Base-by-base conservation (phyloP, 37 sponge, comb jelly and placozoan genomes). In the Ephydatia muelleri region DNA sequence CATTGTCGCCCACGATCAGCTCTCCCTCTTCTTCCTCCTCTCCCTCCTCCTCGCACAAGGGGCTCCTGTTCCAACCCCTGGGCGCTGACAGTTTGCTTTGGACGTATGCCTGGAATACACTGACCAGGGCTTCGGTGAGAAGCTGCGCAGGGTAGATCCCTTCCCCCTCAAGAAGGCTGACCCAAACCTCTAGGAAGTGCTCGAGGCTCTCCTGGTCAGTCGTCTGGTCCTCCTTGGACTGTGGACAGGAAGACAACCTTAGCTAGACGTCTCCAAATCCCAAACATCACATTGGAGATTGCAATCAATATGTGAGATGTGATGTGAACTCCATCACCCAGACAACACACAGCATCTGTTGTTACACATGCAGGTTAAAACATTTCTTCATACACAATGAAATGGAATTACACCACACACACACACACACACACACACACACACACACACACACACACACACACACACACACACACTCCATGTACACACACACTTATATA, bases 31-130 rank as follows among this genome's bases (percentile, higher is more conserved):
- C 84, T 2, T 19, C n/a, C n/a, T n/a, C n/a, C n/a, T n/a, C n/a
- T n/a, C n/a, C n/a, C n/a, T n/a, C n/a, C n/a, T n/a, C 4, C 6
- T 69, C 43, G 8, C 43, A 43, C 3, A 43, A 6, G 43, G 6
- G 6, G 43, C 38, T 23, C 31, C 48, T 39, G 72, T 84, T 75
- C 92, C 92, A 92, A 1, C 92, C 93, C 6, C 73, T 65, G n/a
- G 93, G 93, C 23, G 84, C 65, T 0, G 75, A 57, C 11, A 93
- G 90, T 66, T 93, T 93, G 82, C 90, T 87, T 75, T 87, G 77
- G 32, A 93, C 16, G 68, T 86, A 93, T 3, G 89, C 81, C 26
- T 83, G 48, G 37, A 93, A 72, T 34, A 93, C 48, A 2, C 67
- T 68, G 0, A 40, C 39, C 32, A 68, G 32, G 2, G 80, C 76